Percentiles rank a stretch among this genome's conserved stretches.
Evolutionary conservation across 2,113 vertebrate species (phyloP).

Genomic region (Chionodraco myersi): DNA sequence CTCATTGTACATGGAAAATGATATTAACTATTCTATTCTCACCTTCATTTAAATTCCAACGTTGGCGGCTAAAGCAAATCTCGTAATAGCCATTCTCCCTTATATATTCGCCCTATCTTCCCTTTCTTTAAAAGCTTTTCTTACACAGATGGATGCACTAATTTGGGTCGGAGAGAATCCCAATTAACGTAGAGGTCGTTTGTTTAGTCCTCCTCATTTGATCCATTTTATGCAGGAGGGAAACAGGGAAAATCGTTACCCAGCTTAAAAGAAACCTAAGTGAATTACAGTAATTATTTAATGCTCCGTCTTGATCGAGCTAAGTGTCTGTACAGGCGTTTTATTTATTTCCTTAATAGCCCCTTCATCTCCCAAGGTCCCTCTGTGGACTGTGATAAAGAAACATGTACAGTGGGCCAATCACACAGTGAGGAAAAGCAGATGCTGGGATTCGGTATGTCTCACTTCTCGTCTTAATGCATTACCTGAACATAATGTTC

Average conservation of each 20-base stretch:
- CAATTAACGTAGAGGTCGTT: constrained; percentile 79
- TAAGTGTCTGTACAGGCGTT: constrained; percentile 74
- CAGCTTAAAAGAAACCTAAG: constrained; percentile 79
- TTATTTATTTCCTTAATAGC: constrained; percentile 79
- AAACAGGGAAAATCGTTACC: constrained; percentile 75
- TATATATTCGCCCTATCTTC: constrained; percentile 38
- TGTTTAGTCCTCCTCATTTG: constrained; percentile 75
- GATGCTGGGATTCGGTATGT: neutral
- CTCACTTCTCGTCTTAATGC: too few species aligned
- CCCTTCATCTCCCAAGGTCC: constrained; percentile 72
- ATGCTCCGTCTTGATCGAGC: constrained; percentile 80
- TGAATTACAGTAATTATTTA: constrained; percentile 84
- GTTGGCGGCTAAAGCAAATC: constrained; percentile 37
- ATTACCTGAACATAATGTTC: too few species aligned
- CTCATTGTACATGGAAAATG: too few species aligned
- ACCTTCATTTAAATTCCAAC: constrained; percentile 52
- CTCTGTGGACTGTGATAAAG: constrained; percentile 65
- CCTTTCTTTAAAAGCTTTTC: constrained; percentile 65
- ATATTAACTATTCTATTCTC: neutral
- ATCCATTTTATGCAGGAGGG: constrained; percentile 76
- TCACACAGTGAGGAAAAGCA: constrained; percentile 22
- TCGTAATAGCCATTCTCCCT: constrained; percentile 7
- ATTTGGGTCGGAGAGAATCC: constrained; percentile 65
- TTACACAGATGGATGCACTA: constrained; percentile 57
- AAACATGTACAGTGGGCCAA: constrained; percentile 49